phyloP scores from a whole-genome alignment of 1,140 invertebrate genomes.

The Sitobion miscanthi region DNA sequence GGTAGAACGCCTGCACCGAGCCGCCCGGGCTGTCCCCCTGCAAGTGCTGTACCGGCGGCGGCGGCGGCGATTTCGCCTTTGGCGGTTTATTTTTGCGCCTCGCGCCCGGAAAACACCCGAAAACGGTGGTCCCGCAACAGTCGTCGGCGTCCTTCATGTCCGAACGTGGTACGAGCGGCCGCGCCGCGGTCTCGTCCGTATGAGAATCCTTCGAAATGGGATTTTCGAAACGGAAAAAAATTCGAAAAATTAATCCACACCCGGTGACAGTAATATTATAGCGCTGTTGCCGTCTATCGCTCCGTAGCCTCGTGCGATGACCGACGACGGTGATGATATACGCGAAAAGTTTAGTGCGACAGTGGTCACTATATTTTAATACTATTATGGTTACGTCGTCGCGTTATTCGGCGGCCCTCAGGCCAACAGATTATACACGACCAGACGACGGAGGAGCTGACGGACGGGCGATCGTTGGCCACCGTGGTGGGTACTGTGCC shows the following conservation, averaged over 20 bases:
- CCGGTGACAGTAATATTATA: background rate
- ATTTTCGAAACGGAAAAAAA: background rate
- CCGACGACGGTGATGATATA: too few relatives aligned
- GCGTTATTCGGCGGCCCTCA: background rate
- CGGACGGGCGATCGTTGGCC: background rate
- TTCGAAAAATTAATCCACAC: background rate
- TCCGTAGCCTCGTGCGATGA: background rate
- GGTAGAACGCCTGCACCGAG: conserved; percentile 76
- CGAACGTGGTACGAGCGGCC: background rate
- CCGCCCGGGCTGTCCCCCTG: conserved; percentile 62
- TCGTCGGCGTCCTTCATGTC: conserved; percentile 32
- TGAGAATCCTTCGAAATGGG: background rate
- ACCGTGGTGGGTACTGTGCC: background rate
- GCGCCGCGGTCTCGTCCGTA: background rate
- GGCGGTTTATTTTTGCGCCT: background rate
- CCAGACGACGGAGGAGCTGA: background rate
- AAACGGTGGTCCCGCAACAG: conserved; percentile 38
- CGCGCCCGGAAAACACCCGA: conserved; percentile 44
- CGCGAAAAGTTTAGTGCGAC: background rate
- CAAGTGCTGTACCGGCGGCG: conserved; percentile 58
- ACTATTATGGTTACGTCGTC: background rate
- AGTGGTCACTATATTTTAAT: background rate
- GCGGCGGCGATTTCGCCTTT: background rate
- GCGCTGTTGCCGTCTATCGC: background rate
- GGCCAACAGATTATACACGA: background rate